Percentiles rank a stretch among this genome's conserved stretches.
phyloP scores from a whole-genome alignment of 2,888 invertebrate species.

The Clusia tigrina region DNA sequence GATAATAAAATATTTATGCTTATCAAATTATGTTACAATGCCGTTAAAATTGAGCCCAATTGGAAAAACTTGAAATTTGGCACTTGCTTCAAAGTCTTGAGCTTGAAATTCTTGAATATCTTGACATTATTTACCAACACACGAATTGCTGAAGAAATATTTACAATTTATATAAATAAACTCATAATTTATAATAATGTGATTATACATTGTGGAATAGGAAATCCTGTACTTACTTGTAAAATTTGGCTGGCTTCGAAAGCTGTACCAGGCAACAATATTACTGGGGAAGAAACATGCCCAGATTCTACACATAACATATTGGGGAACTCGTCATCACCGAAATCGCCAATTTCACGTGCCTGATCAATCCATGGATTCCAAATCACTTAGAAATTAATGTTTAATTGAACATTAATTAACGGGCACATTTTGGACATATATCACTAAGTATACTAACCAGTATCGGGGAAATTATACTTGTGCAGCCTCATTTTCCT shows the following conservation, averaged over 20 bases:
- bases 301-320: constrained; percentile 98
- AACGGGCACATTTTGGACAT: background rate
- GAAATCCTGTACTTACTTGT: constrained; percentile 76
- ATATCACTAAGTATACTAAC: constrained; percentile 61
- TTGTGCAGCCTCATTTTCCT: constrained; percentile 92
- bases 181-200: too few species aligned
- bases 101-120: too few species aligned
- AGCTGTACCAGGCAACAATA: constrained; percentile 87
- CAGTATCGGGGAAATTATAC: constrained; percentile 93
- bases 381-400: constrained; percentile 80
- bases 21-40: too few species aligned
- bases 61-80: too few species aligned
- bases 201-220: too few species aligned
- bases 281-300: constrained; percentile 86
- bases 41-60: too few species aligned
- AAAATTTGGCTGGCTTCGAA: constrained; percentile 92
- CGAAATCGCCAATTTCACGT: constrained; percentile 91
- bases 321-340: constrained; percentile 95
- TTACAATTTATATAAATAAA: too few species aligned
- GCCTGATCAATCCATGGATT: constrained; percentile 96
- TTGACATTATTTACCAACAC: constrained; percentile 28
- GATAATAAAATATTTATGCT: background rate
- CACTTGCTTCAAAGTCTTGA: too few species aligned
- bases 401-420: background rate
- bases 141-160: constrained; percentile 44